Conservation (phyloP, 1,140 invertebrate species). For the Pseudobourletiella spinata region DNA sequence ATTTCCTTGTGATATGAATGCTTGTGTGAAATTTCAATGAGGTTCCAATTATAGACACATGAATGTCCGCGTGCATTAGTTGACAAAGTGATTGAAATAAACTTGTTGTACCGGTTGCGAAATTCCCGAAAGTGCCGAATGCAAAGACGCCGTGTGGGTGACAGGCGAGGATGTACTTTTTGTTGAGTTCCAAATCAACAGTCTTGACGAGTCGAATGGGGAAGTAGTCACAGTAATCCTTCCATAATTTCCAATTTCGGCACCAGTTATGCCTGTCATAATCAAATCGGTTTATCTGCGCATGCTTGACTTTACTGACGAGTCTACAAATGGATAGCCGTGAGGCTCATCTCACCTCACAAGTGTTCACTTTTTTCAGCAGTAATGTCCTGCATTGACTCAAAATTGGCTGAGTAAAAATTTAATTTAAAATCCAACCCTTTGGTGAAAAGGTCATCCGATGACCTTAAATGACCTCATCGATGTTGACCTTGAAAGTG, state of each 20-base stretch:
- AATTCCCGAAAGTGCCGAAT: slow-evolving; percentile 63
- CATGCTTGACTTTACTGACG: too few species aligned
- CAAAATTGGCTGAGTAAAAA: too few species aligned
- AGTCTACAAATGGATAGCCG: too few species aligned
- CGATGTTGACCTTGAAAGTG: too few species aligned
- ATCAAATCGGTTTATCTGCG: too few species aligned
- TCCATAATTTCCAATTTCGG: slow-evolving; percentile 59
- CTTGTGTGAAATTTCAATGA: neutral
- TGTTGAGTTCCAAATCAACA: slow-evolving; percentile 61
- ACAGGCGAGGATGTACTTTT: slow-evolving; percentile 75
- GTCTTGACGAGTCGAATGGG: slow-evolving; percentile 75
- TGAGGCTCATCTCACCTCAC: too few species aligned
- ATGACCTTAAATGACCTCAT: too few species aligned
- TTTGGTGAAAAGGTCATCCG: too few species aligned
- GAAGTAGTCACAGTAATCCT: slow-evolving; percentile 69
- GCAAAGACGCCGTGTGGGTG: slow-evolving; percentile 85
- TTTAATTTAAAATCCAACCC: too few species aligned
- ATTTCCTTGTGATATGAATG: neutral
- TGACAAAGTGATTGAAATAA: neutral
- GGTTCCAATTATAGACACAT: neutral
- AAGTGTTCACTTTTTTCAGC: too few species aligned
- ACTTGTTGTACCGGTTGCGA: slow-evolving; percentile 52
- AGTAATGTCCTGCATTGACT: too few species aligned
- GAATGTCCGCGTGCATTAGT: neutral
- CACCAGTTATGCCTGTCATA: slow-evolving; percentile 52